Evolutionary conservation across 1,140 invertebrate species (phyloP), one percentile per base, ranked within the genome.

Genomic region (Heliothis virescens): DNA sequence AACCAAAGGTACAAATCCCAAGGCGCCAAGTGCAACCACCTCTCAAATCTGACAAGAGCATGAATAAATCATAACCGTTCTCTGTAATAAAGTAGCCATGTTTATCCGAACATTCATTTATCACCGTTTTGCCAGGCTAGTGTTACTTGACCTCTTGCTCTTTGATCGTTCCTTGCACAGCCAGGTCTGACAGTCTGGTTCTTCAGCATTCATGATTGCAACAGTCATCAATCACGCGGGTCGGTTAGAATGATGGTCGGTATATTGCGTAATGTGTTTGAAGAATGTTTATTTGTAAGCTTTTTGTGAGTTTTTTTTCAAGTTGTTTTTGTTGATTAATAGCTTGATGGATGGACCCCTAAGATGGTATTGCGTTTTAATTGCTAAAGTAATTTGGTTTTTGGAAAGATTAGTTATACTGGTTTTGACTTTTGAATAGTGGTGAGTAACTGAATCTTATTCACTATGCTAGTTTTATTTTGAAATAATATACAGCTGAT

Each of bases 1-100:
- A 21, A 75, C 52, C 55, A 71, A 76, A 79, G 41, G 57, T 81
- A 57, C 52, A 80, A 79, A 78, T 67, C 79, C 15, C 62, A 78
- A 83, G 78, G 78, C 71, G 41, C 79, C 79, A 85, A 87, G 86
- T 85, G 86, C 85, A 90, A 87, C 86, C 55, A 71, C 81, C 86
- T 89, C 82, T 87, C 89, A 88, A 88, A 89, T 86, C 87, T 86
- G 87, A 89, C 90, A 91, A 87, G 86, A 85, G 85, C 83, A 90
- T 94, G 89, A 94, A 92, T 94, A 94, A 94, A 94, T 94, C 92
- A 94, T 91, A 87, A 88, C 83, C 81, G 85, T 83, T 83, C 86
- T 82, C 86, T 89, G 85, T 92, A 91, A 94, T 94, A 92, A 94
- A 94, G 91, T 92, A 90, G 88, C 89, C 85, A 85, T 91, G 91